phyloP scores from a whole-genome alignment of 2,888 invertebrate genomes.

The Achlya flavicornis region DNA sequence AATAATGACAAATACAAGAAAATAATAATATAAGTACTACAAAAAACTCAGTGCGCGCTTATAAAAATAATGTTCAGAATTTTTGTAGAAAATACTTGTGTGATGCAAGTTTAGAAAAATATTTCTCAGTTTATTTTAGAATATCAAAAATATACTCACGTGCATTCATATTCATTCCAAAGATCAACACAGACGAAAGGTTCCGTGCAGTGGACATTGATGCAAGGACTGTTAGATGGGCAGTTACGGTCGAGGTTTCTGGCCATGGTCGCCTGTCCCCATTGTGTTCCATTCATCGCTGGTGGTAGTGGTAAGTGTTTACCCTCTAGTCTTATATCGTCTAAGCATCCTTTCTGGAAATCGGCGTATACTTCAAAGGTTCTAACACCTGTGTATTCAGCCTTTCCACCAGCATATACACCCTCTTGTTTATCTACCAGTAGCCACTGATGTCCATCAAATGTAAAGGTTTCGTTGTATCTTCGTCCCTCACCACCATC shows the following conservation, averaged over 20 bases:
- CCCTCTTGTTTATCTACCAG: constrained; percentile 97
- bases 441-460: constrained; percentile 95
- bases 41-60: constrained; percentile 66
- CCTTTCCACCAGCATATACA: constrained; percentile 97
- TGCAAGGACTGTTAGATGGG: constrained; percentile 97
- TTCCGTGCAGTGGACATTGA: constrained; percentile 96
- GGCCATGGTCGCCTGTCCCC: constrained; percentile 98
- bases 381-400: constrained; percentile 96
- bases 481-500: constrained; percentile 97
- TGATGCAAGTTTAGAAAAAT: neutral
- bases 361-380: constrained; percentile 97
- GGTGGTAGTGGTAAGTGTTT: constrained; percentile 97
- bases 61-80: constrained; percentile 17
- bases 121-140: neutral
- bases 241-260: constrained; percentile 96
- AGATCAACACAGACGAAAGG: constrained; percentile 97
- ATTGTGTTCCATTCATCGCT: constrained; percentile 97
- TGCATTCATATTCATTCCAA: constrained; percentile 99
- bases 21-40: constrained; percentile 28
- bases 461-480: constrained; percentile 96
- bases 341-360: constrained; percentile 93
- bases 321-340: constrained; percentile 93
- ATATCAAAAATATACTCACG: constrained; percentile 87
- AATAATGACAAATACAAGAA: neutral
- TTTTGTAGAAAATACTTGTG: neutral